Base-by-base conservation (phyloP, 2,888 invertebrate genomes). In the Cremastobaeus sp. region DNA sequence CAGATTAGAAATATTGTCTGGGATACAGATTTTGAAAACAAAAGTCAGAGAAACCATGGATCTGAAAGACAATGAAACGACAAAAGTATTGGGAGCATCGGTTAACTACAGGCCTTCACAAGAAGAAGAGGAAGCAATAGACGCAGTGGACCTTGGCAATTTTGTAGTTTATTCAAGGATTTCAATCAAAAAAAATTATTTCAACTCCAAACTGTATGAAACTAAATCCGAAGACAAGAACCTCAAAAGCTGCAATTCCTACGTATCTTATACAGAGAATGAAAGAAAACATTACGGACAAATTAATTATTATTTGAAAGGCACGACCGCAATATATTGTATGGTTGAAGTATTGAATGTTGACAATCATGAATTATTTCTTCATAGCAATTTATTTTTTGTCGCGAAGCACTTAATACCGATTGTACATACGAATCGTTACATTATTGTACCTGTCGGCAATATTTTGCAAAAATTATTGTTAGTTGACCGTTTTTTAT, bases 351-450 rank as follows among this genome's bases (percentile, higher is more conserved):
- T n/a, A n/a, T n/a, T n/a, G n/a, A n/a, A n/a, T n/a, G n/a, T n/a
- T n/a, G n/a, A n/a, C n/a, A n/a, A 45, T 45, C n/a, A 28, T 45
- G 8, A 45, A 14, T 15, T 45, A 1, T 45, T 45, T 11, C 30
- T 28, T 15, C 15, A 45, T 30, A n/a, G 15, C 1, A 3, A 25
- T 6, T 15, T n/a, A 15, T 45, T 28, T 9, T 6, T 30, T 14
- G 8, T 30, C n/a, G 15, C 30, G 0, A 9, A 12, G 17, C 30
- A 45, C 17, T 15, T 30, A 11, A 45, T 45, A 18, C 45, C 30
- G n/a, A n/a, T 45, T 15, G 9, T 14, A 15, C n/a, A 14, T 30
- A 45, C 28, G 9, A 15, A 45, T n/a, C 20, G 30, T 15, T 12
- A 9, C 4, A 45, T 6, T 30, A 5, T 45, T 45, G 1, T 45